These are phyloP conservation scores for Ptilorrhoa leucosticta DNA, from an alignment of 2,113 vertebrate species.

Conservation along the genomic window DNA sequence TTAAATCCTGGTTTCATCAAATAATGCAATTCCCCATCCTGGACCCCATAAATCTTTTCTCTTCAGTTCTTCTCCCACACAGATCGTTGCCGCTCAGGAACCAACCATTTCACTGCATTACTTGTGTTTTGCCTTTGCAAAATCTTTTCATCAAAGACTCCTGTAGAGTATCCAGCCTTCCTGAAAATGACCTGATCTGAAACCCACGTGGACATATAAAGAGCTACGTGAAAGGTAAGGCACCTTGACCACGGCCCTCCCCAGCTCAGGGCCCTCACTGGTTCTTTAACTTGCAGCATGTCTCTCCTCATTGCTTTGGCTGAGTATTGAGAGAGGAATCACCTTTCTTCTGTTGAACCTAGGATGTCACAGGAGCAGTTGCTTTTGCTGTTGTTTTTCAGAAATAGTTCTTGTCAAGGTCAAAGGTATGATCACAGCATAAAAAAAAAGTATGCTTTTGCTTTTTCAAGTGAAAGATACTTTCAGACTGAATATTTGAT, in stretches of 20 bases:
- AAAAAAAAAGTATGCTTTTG: neutral
- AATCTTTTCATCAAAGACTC: neutral
- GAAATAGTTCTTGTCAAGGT: neutral
- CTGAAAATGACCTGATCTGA: neutral
- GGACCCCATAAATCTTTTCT: neutral
- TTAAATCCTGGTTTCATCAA: neutral
- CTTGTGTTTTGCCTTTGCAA: neutral
- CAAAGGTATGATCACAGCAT: neutral
- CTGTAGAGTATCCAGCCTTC: neutral
- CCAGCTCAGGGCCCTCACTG: neutral
- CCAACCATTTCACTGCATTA: neutral
- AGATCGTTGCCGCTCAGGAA: neutral
- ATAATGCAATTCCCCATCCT: neutral
- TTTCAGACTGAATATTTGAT: neutral
- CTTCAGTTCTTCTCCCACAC: neutral
- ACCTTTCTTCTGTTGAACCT: accelerated
- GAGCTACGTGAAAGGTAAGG: neutral
- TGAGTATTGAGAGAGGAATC: neutral
- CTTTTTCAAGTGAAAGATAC: neutral
- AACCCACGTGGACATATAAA: neutral
- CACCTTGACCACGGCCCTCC: neutral
- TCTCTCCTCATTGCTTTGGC: neutral
- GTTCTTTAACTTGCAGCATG: neutral
- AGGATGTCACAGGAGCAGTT: neutral
- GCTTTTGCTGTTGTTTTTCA: neutral